Base-by-base conservation (phyloP, 2,888 invertebrate genomes). In the Capitulum mitella region DNA sequence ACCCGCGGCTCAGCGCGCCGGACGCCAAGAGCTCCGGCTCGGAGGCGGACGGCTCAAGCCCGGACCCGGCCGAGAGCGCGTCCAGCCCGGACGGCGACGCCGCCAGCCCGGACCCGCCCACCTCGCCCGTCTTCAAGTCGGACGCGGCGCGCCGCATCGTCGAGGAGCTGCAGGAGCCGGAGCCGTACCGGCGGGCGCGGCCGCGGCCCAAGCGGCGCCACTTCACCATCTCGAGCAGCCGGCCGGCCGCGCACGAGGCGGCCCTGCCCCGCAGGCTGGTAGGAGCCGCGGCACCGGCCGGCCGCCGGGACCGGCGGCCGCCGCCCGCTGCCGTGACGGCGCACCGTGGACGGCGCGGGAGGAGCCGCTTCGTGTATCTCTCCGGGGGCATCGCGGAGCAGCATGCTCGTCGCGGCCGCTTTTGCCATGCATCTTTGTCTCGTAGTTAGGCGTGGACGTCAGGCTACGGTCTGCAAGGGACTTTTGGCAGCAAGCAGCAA, bases 91-190 rank as follows among this genome's bases (percentile, higher is more conserved):
- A 43, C 43, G 43, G 43, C 6, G 12, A 43, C 29, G 82, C 83
- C 12, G 77, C 81, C 74, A 82, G 79, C 78, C 79, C 82, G 77
- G 80, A 80, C 76, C 80, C 80, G 40, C 70, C 37, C 10, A 10
- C 93, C 82, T 93, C 92, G 40, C 93, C 93, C 0, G 91, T 93
- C 79, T 94, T 93, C 86, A 93, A 93, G 84, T 93, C 93, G 84
- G 93, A 93, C 85, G 93, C 94, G 1, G 94, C 94, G 1, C 90
- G 91, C 81, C 92, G 93, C 86, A 94, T 94, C 78, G 92, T 94
- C 81, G 92, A 92, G 81, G 93, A 94, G 86, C 91, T 94, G 79
- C 79, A 78, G 51, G 80, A 81, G 77, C 80, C 80, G 37, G 82
- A 80, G 78, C 82, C 80, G 74, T 81, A 82, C 77, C 83, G 90